Conservation (phyloP, 2,113 vertebrate species). For the Pungitius pungitius region DNA sequence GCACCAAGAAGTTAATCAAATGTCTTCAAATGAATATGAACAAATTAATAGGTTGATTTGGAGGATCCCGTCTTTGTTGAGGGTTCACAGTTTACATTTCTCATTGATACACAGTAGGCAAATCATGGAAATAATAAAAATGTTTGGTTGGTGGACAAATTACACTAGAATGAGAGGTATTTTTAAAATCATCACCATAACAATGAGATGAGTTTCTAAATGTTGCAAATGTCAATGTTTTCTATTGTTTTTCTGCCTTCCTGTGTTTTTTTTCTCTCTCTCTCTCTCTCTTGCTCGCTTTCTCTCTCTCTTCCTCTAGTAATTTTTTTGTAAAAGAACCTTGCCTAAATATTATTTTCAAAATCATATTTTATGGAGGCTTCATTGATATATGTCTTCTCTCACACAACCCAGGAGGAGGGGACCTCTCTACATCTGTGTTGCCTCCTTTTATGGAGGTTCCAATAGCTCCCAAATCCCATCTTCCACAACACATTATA, state of each 20-base stretch:
- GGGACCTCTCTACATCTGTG: slow-evolving; percentile 57
- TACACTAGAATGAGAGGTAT: neutral
- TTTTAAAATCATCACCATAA: slow-evolving; percentile 8
- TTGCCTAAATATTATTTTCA: slow-evolving; percentile 5
- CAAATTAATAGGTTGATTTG: neutral
- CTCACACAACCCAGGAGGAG: slow-evolving; percentile 64
- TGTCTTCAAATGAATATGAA: no score
- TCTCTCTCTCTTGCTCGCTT: neutral
- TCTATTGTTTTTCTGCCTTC: neutral
- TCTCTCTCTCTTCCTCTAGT: slow-evolving; percentile 8
- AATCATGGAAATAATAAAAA: neutral
- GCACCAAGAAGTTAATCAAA: neutral
- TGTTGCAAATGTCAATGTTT: neutral
- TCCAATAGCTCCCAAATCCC: slow-evolving; percentile 30
- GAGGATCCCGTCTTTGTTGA: neutral
- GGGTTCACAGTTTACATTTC: neutral
- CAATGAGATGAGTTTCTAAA: slow-evolving; percentile 11
- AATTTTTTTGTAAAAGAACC: slow-evolving; percentile 14
- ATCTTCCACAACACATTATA: slow-evolving; percentile 24
- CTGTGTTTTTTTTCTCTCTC: slow-evolving; percentile 5
- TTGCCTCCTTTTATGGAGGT: slow-evolving; percentile 47
- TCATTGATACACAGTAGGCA: neutral
- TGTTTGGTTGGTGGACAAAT: slow-evolving; percentile 7
- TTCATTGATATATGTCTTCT: slow-evolving; percentile 65
- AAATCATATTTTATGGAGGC: slow-evolving; percentile 30